Evolutionary conservation across 2,113 vertebrate genomes (phyloP).

Genomic region (Macrotus californicus): DNA sequence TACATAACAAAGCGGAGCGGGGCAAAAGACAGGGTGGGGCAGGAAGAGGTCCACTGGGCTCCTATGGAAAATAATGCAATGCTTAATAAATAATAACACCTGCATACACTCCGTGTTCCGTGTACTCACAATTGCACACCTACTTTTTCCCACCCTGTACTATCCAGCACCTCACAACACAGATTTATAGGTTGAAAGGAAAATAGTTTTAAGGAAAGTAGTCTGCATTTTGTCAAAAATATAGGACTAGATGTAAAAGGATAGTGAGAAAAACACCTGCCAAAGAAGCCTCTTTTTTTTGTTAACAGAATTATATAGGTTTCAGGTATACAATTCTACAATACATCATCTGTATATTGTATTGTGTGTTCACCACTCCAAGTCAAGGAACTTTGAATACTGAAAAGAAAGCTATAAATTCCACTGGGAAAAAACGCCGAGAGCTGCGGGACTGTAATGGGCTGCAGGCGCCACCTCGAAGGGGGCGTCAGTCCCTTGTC

Average conservation of each 20-base stretch:
- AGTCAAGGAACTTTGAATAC: constrained; percentile 42
- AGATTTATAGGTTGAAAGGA: constrained; percentile 25
- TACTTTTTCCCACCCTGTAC: neutral
- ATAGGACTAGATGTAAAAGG: constrained; percentile 17
- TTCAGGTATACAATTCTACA: neutral
- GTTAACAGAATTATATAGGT: neutral
- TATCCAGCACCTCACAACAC: neutral
- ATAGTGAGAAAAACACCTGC: constrained; percentile 5
- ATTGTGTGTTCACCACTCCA: neutral
- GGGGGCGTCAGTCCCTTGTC: too few species aligned
- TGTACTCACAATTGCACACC: neutral
- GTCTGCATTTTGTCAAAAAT: constrained; percentile 35
- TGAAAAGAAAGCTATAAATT: constrained; percentile 36
- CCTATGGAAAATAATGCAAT: neutral
- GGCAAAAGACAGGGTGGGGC: neutral
- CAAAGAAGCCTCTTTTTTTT: neutral
- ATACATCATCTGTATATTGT: neutral
- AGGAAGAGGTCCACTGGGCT: neutral
- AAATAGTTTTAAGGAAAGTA: constrained; percentile 28
- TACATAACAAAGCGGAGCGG: neutral
- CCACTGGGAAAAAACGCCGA: neutral
- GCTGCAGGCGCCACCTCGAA: neutral
- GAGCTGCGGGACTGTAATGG: neutral
- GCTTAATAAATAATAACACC: neutral
- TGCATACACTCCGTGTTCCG: neutral